Evolutionary conservation across 2,797 vertebrate genomes (phyloP), one percentile per base, ranked within the genome.

Genomic region (Chromobotia macracanthus): DNA sequence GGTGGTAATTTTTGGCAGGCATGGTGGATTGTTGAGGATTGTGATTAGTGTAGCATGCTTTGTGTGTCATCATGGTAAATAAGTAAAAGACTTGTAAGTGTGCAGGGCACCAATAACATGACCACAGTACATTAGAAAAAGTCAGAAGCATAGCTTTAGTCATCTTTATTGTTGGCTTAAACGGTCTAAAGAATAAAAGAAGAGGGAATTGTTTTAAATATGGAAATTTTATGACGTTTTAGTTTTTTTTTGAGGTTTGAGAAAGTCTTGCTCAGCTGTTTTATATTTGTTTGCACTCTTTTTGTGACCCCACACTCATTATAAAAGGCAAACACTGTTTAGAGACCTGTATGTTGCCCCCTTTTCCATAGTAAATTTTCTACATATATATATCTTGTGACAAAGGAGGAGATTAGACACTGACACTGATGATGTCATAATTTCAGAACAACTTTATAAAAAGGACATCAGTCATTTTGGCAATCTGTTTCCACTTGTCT

Each of bases 401-500:
- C 50, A 48, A 31, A 58, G 64, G 3, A 18, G 13, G 31, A 21
- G 56, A 65, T 55, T 31, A 55, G 5, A 77, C n/a, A n/a, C n/a
- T n/a, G n/a, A 60, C 23, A 28, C 38, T 58, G 58, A 72, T 65
- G 56, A 65, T 71, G 51, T 81, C 60, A 79, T 60, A 21, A 69
- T 44, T 70, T 56, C 60, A 72, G 80, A 72, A 60, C 51, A 61
- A 70, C n/a, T n/a, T n/a, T 51, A 16, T 38, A 46, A 44, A 71
- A 23, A 6, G 31, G 31, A 3, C 1, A 31, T 31, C 31, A 82
- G 18, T 75, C 31, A 19, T 55, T 82, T 21, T 19, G 28, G 64
- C 21, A 68, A 21, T 76, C 19, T 44, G 67, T 82, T 83, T 82
- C 60, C 46, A 68, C 61, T 81, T 68, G 56, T 77, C 64, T 86